Percentiles rank a stretch among this genome's conserved stretches.
Evolutionary conservation across 1,140 invertebrate species (phyloP).

Genomic region (Euborellia annulipes): DNA sequence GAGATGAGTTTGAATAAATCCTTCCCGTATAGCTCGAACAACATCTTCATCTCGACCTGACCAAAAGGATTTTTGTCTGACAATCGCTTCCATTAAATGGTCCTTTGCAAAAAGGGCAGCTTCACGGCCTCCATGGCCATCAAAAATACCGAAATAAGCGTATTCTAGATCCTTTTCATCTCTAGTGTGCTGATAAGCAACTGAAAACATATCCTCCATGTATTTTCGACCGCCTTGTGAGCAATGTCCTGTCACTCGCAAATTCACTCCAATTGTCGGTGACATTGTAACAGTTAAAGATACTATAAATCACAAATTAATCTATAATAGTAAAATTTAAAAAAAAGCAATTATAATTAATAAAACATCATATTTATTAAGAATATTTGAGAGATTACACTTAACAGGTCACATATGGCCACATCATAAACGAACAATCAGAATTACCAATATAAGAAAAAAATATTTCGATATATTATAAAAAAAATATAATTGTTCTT

Average conservation of each 20-base stretch:
- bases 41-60: constrained; percentile 87
- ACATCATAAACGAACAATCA: too few species aligned
- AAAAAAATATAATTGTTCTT: too few species aligned
- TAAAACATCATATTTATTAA: too few species aligned
- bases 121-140: constrained; percentile 87
- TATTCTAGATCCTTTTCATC: constrained; percentile 80
- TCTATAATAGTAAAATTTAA: too few species aligned
- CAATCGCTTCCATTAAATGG: constrained; percentile 87
- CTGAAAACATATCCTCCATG: constrained; percentile 96
- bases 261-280: constrained; percentile 73
- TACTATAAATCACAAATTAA: too few species aligned
- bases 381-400: too few species aligned
- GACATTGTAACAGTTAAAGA: constrained; percentile 37
- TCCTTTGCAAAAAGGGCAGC: constrained; percentile 88
- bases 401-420: too few species aligned
- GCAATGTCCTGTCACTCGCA: constrained; percentile 85
- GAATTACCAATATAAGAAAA: too few species aligned
- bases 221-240: constrained; percentile 93
- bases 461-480: too few species aligned
- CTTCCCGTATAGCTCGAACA: constrained; percentile 75
- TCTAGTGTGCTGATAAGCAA: constrained; percentile 82
- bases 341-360: too few species aligned
- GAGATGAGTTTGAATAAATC: constrained; percentile 83
- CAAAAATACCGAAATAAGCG: constrained; percentile 94
- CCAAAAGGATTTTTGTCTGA: constrained; percentile 85